phyloP scores from a whole-genome alignment of 1,140 invertebrate genomes.

The Drosophila burlai region DNA sequence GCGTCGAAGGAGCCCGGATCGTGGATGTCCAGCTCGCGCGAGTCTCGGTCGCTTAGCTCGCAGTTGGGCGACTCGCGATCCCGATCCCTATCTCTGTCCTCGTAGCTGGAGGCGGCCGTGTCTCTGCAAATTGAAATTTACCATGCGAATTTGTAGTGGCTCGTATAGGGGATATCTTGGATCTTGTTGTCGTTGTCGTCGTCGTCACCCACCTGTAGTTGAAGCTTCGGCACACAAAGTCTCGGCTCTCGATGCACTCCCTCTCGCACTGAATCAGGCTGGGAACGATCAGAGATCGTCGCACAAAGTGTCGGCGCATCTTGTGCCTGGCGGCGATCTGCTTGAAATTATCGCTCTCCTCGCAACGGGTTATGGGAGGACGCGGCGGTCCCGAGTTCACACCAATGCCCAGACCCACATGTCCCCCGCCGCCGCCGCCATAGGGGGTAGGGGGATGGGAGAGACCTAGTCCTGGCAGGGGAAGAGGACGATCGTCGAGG shows the following conservation, averaged over 20 bases:
- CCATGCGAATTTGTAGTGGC: slow-evolving; percentile 41
- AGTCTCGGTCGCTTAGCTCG: slow-evolving; percentile 94
- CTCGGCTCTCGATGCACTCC: slow-evolving; percentile 92
- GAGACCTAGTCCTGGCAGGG: slow-evolving; percentile 65
- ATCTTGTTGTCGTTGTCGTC: slow-evolving; percentile 1
- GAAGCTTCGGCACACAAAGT: slow-evolving; percentile 95
- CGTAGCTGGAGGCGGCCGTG: slow-evolving; percentile 87
- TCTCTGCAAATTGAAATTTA: slow-evolving; percentile 85
- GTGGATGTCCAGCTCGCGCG: slow-evolving; percentile 92
- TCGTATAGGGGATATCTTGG: slow-evolving; percentile 21
- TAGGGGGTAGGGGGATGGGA: slow-evolving; percentile 63
- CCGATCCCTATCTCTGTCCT: slow-evolving; percentile 86
- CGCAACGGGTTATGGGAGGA: slow-evolving; percentile 87
- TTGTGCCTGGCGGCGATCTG: slow-evolving; percentile 91
- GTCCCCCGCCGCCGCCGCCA: slow-evolving; percentile 48
- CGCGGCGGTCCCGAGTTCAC: slow-evolving; percentile 70
- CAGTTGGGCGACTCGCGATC: slow-evolving; percentile 90
- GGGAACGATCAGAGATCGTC: slow-evolving; percentile 90
- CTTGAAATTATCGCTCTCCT: slow-evolving; percentile 92
- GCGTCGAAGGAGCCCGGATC: slow-evolving; percentile 94
- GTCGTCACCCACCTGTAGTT: slow-evolving; percentile 89
- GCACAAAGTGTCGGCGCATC: slow-evolving; percentile 91
- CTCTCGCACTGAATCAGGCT: slow-evolving; percentile 92
- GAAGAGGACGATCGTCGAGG: slow-evolving; percentile 73
- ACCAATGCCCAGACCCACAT: slow-evolving; percentile 55